Base-by-base conservation (phyloP, 2,113 vertebrate species). In the Galbula dea region DNA sequence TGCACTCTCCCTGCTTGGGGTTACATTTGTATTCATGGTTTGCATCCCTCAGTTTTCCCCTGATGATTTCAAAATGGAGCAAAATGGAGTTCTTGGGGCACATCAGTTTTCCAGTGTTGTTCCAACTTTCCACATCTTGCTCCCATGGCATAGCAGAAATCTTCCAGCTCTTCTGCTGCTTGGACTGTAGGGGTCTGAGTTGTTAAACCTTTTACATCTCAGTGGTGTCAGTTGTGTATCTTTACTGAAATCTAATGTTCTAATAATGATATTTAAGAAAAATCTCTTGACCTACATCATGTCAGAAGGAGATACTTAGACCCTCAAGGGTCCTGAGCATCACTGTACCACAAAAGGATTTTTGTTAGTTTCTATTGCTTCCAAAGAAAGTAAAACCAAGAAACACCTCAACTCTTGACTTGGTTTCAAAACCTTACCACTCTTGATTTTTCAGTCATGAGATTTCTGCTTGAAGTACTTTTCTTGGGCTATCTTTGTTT, bases 391-490 rank as follows among this genome's bases (percentile, higher is more conserved):
- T 85, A 86, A 93, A 87, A 23, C 61, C 51, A 62, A 87, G 82
- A 78, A 83, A 81, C 74, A 81, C 71, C 54, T 55, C 80, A 84
- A 83, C 66, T 95, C 92, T 90, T 76, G 86, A 88, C 86, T 94
- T 76, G 69, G 54, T 93, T 93, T 88, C 75, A 87, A 94, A 97
- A 68, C 73, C 79, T 90, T 80, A 55, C 87, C 67, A n/a, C 55
- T 67, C 57, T 85, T n/a, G 24, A 72, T 87, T 89, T 87, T 93
- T 89, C 89, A 87, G 95, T 79, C 88, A 57, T 89, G 86, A 92
- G 85, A 96, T 96, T 96, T 97, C 89, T 92, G 84, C 91, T 90
- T 96, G 91, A 93, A 94, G 89, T 94, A 90, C 92, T 96, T 96
- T 96, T 87, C 94, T 87, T 91, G 82, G 81, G 91, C 82, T 92